Conservation (phyloP, 2,888 invertebrate species). For the Acleris laterana region DNA sequence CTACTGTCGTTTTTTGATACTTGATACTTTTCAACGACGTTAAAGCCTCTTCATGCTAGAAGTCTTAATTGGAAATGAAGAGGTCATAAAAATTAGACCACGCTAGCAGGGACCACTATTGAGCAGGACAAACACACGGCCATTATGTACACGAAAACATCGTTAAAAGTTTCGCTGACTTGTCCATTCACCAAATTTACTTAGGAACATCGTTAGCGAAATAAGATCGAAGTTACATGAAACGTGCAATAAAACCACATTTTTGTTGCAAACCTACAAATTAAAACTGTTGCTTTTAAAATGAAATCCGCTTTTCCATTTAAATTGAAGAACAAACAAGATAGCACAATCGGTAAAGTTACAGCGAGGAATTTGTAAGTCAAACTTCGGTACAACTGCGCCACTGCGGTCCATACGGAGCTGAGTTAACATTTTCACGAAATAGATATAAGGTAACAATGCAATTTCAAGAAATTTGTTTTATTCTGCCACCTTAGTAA, state of each 20-base stretch:
- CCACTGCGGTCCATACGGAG: slow-evolving; percentile 17
- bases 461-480: no score
- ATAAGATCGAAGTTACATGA: slow-evolving; percentile 17
- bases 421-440: background rate
- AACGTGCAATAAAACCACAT: slow-evolving; percentile 16
- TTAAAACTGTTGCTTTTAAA: background rate
- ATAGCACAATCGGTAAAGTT: slow-evolving; percentile 8
- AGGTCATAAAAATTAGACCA: background rate
- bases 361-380: slow-evolving; percentile 9
- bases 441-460: no score
- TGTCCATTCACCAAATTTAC: slow-evolving; percentile 20
- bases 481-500: background rate
- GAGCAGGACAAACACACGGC: slow-evolving; percentile 2
- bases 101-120: slow-evolving; percentile 3
- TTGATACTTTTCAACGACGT: no score
- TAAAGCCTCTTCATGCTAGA: no score
- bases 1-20: no score
- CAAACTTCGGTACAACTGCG: slow-evolving; percentile 23
- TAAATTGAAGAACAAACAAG: slow-evolving; percentile 23
- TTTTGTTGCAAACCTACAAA: slow-evolving; percentile 3
- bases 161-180: slow-evolving; percentile 30
- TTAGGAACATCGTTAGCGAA: slow-evolving; percentile 14
- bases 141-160: slow-evolving; percentile 27
- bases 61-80: background rate
- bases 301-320: slow-evolving; percentile 12